Percentiles rank a stretch among this genome's conserved stretches.
Evolutionary conservation across 2,888 invertebrate species (phyloP).

Genomic region (Margaritifera margaritifera): DNA sequence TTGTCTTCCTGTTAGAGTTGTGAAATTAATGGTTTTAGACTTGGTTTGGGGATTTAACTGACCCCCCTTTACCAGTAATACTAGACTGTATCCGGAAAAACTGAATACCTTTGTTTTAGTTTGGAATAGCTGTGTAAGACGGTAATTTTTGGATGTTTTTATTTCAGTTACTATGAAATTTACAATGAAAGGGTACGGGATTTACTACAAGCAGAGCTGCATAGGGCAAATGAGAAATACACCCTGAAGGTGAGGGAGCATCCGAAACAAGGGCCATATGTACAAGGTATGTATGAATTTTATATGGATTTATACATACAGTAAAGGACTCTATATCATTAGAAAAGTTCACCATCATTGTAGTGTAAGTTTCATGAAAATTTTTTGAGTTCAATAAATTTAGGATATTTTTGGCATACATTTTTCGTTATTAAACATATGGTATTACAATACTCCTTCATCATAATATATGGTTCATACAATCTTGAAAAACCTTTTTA

Average conservation of each 20-base stretch:
- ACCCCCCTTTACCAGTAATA: too few species aligned
- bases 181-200: slow-evolving; percentile 90
- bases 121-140: too few species aligned
- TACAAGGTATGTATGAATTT: slow-evolving; percentile 80
- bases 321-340: not conserved
- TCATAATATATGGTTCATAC: too few species aligned
- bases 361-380: not conserved
- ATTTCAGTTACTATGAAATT: slow-evolving; percentile 84
- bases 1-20: too few species aligned
- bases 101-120: too few species aligned
- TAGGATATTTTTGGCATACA: not conserved
- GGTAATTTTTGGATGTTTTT: not conserved
- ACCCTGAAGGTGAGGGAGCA: slow-evolving; percentile 86
- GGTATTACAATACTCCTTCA: too few species aligned
- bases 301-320: not conserved
- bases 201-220: slow-evolving; percentile 74
- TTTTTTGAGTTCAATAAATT: too few species aligned
- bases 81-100: too few species aligned
- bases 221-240: slow-evolving; percentile 74
- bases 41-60: too few species aligned
- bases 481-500: too few species aligned
- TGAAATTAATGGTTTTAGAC: not conserved
- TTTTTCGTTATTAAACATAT: not conserved
- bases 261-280: slow-evolving; percentile 85
- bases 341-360: not conserved